phyloP scores from a whole-genome alignment of 2,888 invertebrate species.

The Dryomyza anilis region DNA sequence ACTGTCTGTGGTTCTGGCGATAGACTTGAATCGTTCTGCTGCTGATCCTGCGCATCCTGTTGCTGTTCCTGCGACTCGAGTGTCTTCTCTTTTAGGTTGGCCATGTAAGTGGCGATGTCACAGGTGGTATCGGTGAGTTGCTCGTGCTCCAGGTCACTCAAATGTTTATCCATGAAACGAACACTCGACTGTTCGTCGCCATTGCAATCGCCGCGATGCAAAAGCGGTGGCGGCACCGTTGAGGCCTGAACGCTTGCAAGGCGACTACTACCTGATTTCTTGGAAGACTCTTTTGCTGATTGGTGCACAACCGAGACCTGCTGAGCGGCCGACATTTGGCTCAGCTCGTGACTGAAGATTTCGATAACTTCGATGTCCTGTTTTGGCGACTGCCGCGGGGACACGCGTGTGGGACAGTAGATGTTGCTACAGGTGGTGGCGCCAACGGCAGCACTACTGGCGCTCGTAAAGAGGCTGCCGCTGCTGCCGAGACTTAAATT shows the following conservation, averaged over 20 bases:
- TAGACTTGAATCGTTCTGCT: constrained; percentile 58
- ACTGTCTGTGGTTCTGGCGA: constrained; percentile 60
- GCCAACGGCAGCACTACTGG: constrained; percentile 21
- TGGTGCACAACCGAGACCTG: constrained; percentile 59
- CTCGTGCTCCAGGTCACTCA: constrained; percentile 60
- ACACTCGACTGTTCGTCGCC: constrained; percentile 42
- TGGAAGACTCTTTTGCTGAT: constrained; percentile 46
- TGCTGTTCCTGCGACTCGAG: constrained; percentile 52
- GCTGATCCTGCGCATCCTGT: constrained; percentile 49
- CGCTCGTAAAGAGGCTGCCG: constrained; percentile 50
- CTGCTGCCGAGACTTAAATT: constrained; percentile 57
- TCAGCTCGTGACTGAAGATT: constrained; percentile 57
- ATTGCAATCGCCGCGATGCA: constrained; percentile 37
- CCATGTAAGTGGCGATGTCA: constrained; percentile 61
- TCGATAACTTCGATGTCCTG: constrained; percentile 60
- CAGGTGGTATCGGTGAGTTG: constrained; percentile 56
- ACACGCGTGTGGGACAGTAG: constrained; percentile 44
- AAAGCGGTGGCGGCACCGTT: no score
- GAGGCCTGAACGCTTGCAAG: no score
- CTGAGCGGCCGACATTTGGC: constrained; percentile 50
- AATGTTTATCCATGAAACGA: constrained; percentile 60
- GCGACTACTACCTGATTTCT: constrained; percentile 32
- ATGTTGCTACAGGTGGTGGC: constrained; percentile 27
- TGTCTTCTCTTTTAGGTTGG: constrained; percentile 59
- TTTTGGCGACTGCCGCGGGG: constrained; percentile 59